Evolutionary conservation across 1,140 invertebrate species (phyloP).

Genomic region (Listronotus oregonensis): DNA sequence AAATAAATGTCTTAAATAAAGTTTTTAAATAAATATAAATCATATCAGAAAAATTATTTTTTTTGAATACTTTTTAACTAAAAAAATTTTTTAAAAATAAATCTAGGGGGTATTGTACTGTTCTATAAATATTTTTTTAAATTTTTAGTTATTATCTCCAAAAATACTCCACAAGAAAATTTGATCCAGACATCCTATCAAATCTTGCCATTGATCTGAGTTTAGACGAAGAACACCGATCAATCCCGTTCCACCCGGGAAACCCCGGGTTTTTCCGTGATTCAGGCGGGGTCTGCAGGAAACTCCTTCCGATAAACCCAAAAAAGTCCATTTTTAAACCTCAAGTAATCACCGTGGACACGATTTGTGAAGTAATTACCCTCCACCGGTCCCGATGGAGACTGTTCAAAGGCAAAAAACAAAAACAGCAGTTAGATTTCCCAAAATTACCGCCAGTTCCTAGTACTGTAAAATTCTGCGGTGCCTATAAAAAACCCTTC

Average conservation of each 20-base stretch:
- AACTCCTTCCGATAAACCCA: slow-evolving; percentile 50
- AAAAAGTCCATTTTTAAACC: slow-evolving; percentile 56
- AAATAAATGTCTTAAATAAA: too few species aligned
- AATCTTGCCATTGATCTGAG: slow-evolving; percentile 55
- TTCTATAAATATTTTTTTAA: slow-evolving; percentile 7
- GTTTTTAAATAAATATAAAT: too few species aligned
- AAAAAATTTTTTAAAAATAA: too few species aligned
- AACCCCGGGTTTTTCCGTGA: slow-evolving; percentile 46
- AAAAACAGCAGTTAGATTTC: slow-evolving; percentile 35
- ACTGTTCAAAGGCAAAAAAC: slow-evolving; percentile 40
- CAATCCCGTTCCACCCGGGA: slow-evolving; percentile 42
- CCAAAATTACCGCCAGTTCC: slow-evolving; percentile 30
- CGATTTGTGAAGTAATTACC: slow-evolving; percentile 26
- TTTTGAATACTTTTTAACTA: too few species aligned
- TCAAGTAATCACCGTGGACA: slow-evolving; percentile 45
- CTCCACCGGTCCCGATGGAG: slow-evolving; percentile 43
- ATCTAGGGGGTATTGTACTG: too few species aligned
- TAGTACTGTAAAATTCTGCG: slow-evolving; percentile 13
- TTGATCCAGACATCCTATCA: slow-evolving; percentile 52
- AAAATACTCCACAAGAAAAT: slow-evolving; percentile 40
- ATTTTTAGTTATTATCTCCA: slow-evolving; percentile 38
- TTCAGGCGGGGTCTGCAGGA: slow-evolving; percentile 49
- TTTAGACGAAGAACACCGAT: slow-evolving; percentile 50
- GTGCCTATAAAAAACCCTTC: slow-evolving; percentile 56
- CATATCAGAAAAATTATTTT: too few species aligned